These are phyloP conservation scores for Campopleginae sp. DNA, from an alignment of 2,888 invertebrate genomes.

Conservation along the genomic window DNA sequence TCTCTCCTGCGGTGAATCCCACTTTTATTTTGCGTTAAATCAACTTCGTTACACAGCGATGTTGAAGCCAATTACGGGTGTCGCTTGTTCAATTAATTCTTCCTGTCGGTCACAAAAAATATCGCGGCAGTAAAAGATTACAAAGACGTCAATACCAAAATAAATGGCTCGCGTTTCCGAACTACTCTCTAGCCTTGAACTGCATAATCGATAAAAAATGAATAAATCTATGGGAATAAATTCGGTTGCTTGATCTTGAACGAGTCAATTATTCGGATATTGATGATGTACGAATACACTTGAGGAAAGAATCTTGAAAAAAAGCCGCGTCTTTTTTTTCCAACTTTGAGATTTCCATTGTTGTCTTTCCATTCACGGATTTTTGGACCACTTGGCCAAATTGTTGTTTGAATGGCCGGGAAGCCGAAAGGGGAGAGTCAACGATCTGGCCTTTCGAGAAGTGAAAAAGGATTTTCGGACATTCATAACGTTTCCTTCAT, in stretches of 20 bases:
- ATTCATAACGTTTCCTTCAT: no score
- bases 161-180: constrained; percentile 15
- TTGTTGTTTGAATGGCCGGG: no score
- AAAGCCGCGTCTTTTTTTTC: not conserved
- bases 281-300: not conserved
- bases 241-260: not conserved
- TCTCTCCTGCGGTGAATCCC: constrained; percentile 27
- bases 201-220: constrained; percentile 14
- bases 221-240: constrained; percentile 1
- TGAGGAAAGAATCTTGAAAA: not conserved
- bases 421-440: no score
- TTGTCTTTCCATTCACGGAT: not conserved
- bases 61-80: constrained; percentile 60
- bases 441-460: no score
- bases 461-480: no score
- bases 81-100: constrained; percentile 66
- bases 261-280: not conserved
- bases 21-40: constrained; percentile 61
- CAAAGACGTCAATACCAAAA: constrained; percentile 17
- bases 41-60: constrained; percentile 65
- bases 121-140: not conserved
- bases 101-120: constrained; percentile 41
- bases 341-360: not conserved
- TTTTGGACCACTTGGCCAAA: no score
- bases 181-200: constrained; percentile 25